Percentiles rank a stretch among this genome's conserved stretches.
phyloP scores from a whole-genome alignment of 1,140 invertebrate genomes.

The Bombyx mandarina region DNA sequence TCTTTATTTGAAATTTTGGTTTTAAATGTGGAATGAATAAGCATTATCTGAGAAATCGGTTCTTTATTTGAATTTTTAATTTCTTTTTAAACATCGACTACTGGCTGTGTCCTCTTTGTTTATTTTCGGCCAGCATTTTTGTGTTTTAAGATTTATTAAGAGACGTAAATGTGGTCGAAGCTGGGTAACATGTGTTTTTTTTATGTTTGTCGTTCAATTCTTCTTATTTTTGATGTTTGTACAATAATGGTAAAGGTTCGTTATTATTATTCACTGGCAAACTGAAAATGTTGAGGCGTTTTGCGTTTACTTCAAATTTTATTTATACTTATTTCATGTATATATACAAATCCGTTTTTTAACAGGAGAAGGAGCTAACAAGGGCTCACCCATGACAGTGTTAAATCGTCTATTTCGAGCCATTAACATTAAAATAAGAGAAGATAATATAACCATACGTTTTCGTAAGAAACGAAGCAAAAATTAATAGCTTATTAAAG shows the following conservation, averaged over 20 bases:
- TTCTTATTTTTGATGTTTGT: slow-evolving; percentile 11
- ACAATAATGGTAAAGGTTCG: neutral
- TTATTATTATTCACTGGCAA: too few species aligned
- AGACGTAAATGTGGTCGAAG: slow-evolving; percentile 41
- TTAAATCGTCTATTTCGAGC: too few species aligned
- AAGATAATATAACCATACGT: too few species aligned
- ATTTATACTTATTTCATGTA: too few species aligned
- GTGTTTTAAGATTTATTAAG: slow-evolving; percentile 42
- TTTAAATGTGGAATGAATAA: slow-evolving; percentile 71
- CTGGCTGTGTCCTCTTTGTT: slow-evolving; percentile 43
- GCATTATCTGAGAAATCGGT: slow-evolving; percentile 67
- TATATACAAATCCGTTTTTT: too few species aligned
- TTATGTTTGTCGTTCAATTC: slow-evolving; percentile 5
- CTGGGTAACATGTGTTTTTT: slow-evolving; percentile 5
- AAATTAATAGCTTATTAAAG: too few species aligned
- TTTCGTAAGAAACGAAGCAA: too few species aligned
- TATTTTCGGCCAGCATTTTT: slow-evolving; percentile 32
- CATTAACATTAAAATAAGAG: too few species aligned
- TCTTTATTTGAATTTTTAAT: slow-evolving; percentile 69
- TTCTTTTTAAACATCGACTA: slow-evolving; percentile 58
- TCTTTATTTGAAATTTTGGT: slow-evolving; percentile 71
- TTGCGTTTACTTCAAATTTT: too few species aligned
- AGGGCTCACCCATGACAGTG: too few species aligned
- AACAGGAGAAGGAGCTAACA: too few species aligned
- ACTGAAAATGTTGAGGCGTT: too few species aligned